Base-by-base conservation (phyloP, 1,140 invertebrate species). In the Scaptomyza hsui region DNA sequence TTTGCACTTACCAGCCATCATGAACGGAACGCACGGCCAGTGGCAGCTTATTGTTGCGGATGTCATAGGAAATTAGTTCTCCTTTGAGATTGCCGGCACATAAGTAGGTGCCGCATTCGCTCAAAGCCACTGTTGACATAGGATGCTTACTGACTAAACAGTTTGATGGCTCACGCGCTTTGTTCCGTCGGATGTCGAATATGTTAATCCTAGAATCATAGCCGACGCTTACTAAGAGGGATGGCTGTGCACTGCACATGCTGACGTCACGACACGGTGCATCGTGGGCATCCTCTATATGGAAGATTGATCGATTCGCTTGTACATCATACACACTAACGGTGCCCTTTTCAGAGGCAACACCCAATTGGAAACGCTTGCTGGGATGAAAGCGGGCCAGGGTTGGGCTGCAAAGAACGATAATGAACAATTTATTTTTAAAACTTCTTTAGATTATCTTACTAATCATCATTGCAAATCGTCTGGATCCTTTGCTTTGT, bases 161-260 rank as follows among this genome's bases (percentile, higher is more conserved):
- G 12, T 69, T 49, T 0, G 75, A 52, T 0, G 75, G 59, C 0
- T 75, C 63, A 16, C 78, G 73, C 0, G 68, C 74, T 12, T 89
- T 86, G 24, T 76, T 76, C 1, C 75, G 68, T 0, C 90, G 56
- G 16, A 80, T 80, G 60, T 91, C 90, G 29, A 90, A 91, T 21
- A 91, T 78, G 69, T 91, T 91, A 3, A 91, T 83, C 29, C 76
- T 76, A 52, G 85, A 91, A 59, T 91, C 90, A 48, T 89, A 91
- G 0, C 90, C 90, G 45, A 88, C 89, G 47, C 78, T 90, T 57
- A 91, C 72, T 52, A 91, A 64, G 32, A 88, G 48, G 15, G 88
- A 72, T 2, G 88, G 89, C 21, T 74, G 75, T 0, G 62, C 45
- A 1, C 56, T 41, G 18, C 78, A 90, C 85, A 90, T 91, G 32